Base-by-base conservation (phyloP, 2,797 vertebrate species). In the Paguma larvata region DNA sequence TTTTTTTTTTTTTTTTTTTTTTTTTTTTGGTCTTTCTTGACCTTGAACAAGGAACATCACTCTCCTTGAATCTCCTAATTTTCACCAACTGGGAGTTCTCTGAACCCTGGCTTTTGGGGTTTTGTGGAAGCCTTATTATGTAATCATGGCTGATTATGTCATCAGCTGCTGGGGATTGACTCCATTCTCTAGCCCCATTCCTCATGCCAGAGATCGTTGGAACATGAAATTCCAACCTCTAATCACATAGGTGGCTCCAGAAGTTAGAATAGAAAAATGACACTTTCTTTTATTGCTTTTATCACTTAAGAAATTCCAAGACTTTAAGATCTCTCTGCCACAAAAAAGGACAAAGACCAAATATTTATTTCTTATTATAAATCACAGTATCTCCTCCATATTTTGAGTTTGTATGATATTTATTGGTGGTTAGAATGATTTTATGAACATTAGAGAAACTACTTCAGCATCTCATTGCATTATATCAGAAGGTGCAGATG, bases 21-120 rank as follows among this genome's bases (percentile, higher is more conserved):
- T 38, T 38, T 38, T 3, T 38, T 38, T 38, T 38, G 2, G 27
- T 44, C 59, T 51, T 34, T 79, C 63, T 68, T 90, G 62, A 6
- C 27, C 62, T 63, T 63, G 62, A 30, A 63, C 27, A 59, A 59
- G 48, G 56, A 51, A 51, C 21, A 19, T 51, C 21, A 15, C 13
- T 53, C 51, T 56, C 27, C 11, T 30, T 16, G 15, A 62, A 27
- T 75, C 30, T n/a, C 9, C 38, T 25, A 75, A 72, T 48, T 21
- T 34, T 63, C 53, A 63, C 30, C 38, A 46, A 44, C 19, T 10
- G 16, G 38, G 14, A 63, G 70, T 32, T 73, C 53, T 73, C 0
- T 0, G 23, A 63, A 44, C 12, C 7, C 18, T 27, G 30, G 8
- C 34, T 32, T 73, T 41, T 5, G 9, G 8, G 13, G 1, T 73